Conservation (phyloP, 1,140 invertebrate species). For the Akabosia matsudoensis region DNA sequence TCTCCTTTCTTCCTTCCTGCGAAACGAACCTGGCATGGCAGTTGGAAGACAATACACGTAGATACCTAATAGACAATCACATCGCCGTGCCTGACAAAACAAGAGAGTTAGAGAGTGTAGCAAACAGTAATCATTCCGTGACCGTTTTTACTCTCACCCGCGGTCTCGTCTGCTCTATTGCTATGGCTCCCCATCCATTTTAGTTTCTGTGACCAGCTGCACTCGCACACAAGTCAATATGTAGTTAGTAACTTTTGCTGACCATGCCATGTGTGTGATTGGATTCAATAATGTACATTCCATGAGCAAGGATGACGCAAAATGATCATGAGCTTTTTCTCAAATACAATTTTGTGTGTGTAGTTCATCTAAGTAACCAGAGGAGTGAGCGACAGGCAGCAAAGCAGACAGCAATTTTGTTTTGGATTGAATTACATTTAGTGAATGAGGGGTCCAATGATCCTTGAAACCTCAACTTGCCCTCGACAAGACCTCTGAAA, state of each 20-base stretch:
- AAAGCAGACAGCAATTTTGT: slow-evolving; percentile 3
- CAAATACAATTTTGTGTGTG: not conserved
- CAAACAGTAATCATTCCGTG: slow-evolving; percentile 16
- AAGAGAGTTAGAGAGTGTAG: not conserved
- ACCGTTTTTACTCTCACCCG: not conserved
- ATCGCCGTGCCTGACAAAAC: not conserved
- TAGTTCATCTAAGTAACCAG: not conserved
- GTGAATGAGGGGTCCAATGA: slow-evolving; percentile 18
- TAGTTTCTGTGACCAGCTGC: not conserved
- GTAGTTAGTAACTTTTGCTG: not conserved
- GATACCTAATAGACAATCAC: not conserved
- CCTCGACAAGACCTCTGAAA: slow-evolving; percentile 20
- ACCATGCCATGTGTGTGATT: slow-evolving; percentile 14
- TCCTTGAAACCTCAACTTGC: slow-evolving; percentile 22
- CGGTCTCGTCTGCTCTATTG: not conserved
- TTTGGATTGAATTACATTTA: slow-evolving; percentile 23
- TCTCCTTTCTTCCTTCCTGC: no score
- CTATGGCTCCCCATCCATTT: not conserved
- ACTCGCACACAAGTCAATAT: not conserved
- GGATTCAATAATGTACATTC: slow-evolving; percentile 5
- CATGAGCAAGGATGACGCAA: not conserved
- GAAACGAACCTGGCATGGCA: no score
- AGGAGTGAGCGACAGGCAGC: not conserved
- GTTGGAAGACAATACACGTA: not conserved
- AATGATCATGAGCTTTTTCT: not conserved